Base-by-base conservation (phyloP, 2,888 invertebrate genomes). In the Camptogramma bilineatum region DNA sequence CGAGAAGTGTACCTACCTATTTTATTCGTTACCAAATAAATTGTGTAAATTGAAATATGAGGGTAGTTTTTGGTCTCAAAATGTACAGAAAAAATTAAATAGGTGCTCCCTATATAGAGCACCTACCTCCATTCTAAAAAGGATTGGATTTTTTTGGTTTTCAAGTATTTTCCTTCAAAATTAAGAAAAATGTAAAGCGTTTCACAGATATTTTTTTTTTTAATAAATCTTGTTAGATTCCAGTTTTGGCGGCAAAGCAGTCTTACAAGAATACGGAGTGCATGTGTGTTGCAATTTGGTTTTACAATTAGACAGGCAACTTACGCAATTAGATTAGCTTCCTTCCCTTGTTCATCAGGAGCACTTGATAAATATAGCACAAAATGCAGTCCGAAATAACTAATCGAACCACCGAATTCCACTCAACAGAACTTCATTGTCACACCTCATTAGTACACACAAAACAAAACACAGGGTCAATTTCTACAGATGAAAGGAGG, bases 331-430 rank as follows among this genome's bases (percentile, higher is more conserved):
- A 83, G 46, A 64, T 74, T 74, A 78, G 77, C 82, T 84, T 78
- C 80, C 75, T 73, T 73, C 73, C 76, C 66, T 70, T 78, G 79
- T 85, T 84, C 85, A 90, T 87, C 85, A 85, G 85, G 83, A 60
- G 83, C 78, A 78, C 77, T 76, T 72, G 82, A 71, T 88, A 89
- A 81, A 84, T 86, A 84, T 90, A 90, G 88, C 82, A 79, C 78
- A 74, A 82, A 84, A 79, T 76, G 81, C 75, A 79, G 86, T 91
- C 89, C 83, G 83, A 91, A 92, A 90, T 90, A 91, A 90, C 78
- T 71, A 62, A 69, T 54, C 58, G 52, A 66, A 67, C 54, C 55
- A 65, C 62, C 69, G 64, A 82, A 81, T 77, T 77, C 69, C 85
- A 90, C 83, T 76, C 73, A 75, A 76, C 79, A 83, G 82, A 67